A percentile compares a stretch with the other conserved stretches of the same genome.
Evolutionary conservation across 2,113 vertebrate genomes (phyloP).

Genomic region (Grus americana): DNA sequence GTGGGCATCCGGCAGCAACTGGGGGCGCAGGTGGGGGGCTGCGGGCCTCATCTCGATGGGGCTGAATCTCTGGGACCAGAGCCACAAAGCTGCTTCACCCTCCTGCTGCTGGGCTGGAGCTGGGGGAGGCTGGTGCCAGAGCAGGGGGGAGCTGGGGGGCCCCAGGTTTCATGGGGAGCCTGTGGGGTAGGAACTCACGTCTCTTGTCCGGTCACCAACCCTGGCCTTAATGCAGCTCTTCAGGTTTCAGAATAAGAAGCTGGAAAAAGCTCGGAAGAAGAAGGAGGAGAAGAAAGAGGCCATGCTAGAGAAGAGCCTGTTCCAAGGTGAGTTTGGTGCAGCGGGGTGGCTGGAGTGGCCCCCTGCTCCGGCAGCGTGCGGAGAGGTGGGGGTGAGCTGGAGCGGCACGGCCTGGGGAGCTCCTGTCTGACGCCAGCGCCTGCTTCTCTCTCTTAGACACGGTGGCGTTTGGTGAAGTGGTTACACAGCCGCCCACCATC

Average conservation of each 20-base stretch:
- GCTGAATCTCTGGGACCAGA: background rate
- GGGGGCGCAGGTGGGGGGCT: no score
- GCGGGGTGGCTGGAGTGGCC: background rate
- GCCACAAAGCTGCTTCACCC: background rate
- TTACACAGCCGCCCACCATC: constrained; percentile 83
- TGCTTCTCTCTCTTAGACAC: constrained; percentile 70
- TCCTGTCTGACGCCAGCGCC: accelerated
- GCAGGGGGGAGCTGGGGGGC: background rate
- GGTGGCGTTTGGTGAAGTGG: constrained; percentile 88
- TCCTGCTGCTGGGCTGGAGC: background rate
- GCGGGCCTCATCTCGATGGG: accelerated
- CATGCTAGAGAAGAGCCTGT: constrained; percentile 80
- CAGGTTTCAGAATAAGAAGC: constrained; percentile 79
- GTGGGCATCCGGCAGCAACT: accelerated
- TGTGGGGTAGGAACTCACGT: accelerated
- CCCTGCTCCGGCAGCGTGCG: accelerated
- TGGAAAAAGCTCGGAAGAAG: constrained; percentile 76
- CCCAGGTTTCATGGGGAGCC: background rate
- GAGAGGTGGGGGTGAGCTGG: background rate
- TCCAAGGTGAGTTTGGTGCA: constrained; percentile 72
- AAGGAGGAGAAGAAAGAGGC: constrained; percentile 74
- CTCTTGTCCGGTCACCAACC: accelerated
- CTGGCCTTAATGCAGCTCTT: accelerated
- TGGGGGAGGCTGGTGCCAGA: no score
- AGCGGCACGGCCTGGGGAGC: accelerated